Evolutionary conservation across 1,140 invertebrate genomes (phyloP), one percentile per base, ranked within the genome.

Genomic region (Pygmarrhopalites habei): DNA sequence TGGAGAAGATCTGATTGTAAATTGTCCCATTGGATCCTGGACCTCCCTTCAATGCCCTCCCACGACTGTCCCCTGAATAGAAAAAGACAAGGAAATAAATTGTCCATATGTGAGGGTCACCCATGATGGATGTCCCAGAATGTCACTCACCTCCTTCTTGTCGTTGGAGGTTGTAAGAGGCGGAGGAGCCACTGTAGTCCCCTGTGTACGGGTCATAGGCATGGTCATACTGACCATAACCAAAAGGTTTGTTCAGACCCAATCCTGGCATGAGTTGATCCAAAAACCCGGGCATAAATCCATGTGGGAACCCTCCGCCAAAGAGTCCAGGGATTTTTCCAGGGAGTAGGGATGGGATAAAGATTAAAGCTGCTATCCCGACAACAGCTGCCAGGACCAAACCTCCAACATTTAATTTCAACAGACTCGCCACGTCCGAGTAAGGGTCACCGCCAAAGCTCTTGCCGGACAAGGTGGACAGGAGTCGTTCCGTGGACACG

Each of bases 331-430:
- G 56, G 1, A 60, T 3, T 25, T 49, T 47, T 3, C 59, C 61
- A 0, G 61, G 62, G 5, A 68, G 19, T 23, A 68, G 26, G n/a
- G 43, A 43, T 5, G 66, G 66, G 0, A 64, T 26, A 30, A 68
- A 68, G n/a, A 68, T 21, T 5, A 68, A 46, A 14, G 66, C 66
- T 10, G 63, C 64, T 0, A 69, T 35, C 7, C 63, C 64, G 4
- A 70, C 65, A 39, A 70, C 62, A 5, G 65, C 68, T 7, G 62
- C 68, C 2, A 67, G 19, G 0, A 70, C 58, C 19, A 70, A 23
- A 17, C 68, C 68, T 21, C 68, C 65, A 23, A 70, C 62, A 23
- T 70, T 70, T 28, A 70, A 44, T 44, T 70, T 70, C 10, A 70
- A 19, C 0, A 70, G 46, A 53, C 58, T 64, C 5, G 68, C 39